phyloP scores from a whole-genome alignment of 92 coral and sea anemone genomes.

The Heteractis magnifica region DNA sequence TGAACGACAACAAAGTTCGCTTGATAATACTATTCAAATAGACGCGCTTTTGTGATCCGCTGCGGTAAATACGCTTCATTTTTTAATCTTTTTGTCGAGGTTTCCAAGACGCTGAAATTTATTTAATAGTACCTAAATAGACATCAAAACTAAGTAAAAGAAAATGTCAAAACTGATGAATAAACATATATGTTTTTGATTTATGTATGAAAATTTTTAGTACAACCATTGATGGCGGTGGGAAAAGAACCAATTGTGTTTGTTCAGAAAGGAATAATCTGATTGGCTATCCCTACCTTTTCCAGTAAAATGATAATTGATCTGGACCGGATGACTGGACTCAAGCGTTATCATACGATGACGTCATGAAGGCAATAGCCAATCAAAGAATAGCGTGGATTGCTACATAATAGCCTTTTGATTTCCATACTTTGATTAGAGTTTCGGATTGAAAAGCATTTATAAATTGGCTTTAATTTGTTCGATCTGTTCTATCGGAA shows the following conservation, averaged over 20 bases:
- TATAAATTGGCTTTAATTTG: too few relatives aligned
- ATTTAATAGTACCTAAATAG: not conserved
- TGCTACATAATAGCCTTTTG: not conserved
- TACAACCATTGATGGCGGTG: not conserved
- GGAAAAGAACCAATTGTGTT: not conserved
- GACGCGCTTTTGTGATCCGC: not conserved
- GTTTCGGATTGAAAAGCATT: too few relatives aligned
- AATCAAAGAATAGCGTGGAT: not conserved
- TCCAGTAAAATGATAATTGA: slow-evolving; percentile 2
- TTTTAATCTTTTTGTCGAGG: too few relatives aligned
- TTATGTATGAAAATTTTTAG: not conserved
- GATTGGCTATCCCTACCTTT: not conserved
- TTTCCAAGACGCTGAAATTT: too few relatives aligned
- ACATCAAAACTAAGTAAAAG: not conserved
- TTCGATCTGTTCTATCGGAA: too few relatives aligned
- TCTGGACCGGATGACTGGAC: not conserved
- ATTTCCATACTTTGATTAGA: too few relatives aligned
- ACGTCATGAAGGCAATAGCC: not conserved
- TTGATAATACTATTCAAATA: slow-evolving; percentile 7
- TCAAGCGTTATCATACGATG: not conserved
- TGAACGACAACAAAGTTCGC: not conserved
- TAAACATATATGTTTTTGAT: not conserved
- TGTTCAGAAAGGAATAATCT: not conserved
- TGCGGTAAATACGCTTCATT: too few relatives aligned
- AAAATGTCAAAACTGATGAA: not conserved